Conservation (phyloP, 2,113 vertebrate species). For the Macrotis lagotis region DNA sequence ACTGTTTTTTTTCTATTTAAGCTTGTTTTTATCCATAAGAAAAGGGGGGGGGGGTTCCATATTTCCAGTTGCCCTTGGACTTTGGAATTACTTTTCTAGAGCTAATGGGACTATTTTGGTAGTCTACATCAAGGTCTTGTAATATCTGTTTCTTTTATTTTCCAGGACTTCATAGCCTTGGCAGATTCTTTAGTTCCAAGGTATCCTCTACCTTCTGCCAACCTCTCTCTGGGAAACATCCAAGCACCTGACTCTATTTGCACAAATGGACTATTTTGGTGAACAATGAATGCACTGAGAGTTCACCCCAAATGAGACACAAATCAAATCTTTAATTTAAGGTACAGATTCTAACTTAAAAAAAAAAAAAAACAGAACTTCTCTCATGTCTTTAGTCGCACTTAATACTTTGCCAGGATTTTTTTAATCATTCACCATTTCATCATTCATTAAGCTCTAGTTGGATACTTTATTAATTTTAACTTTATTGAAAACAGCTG, state of each 20-base stretch:
- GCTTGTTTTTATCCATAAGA: background rate
- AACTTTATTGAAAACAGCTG: background rate
- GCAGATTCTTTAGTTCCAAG: background rate
- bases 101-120: background rate
- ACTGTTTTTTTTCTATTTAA: background rate
- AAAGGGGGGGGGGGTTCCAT: background rate
- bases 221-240: slow-evolving; percentile 65
- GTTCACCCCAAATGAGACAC: background rate
- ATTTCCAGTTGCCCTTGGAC: background rate
- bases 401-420: slow-evolving; percentile 18
- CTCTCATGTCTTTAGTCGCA: slow-evolving; percentile 35
- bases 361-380: slow-evolving; percentile 2
- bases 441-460: slow-evolving; percentile 52
- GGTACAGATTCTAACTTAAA: background rate
- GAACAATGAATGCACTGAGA: slow-evolving; percentile 49
- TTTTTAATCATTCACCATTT: slow-evolving; percentile 29
- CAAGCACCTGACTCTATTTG: slow-evolving; percentile 58
- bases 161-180: slow-evolving; percentile 15
- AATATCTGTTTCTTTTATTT: slow-evolving; percentile 22
- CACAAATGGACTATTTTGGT: slow-evolving; percentile 65
- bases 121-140: slow-evolving; percentile 17
- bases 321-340: slow-evolving; percentile 33
- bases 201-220: background rate
- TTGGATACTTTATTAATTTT: slow-evolving; percentile 30
- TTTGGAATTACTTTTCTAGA: too few relatives aligned